phyloP scores from a whole-genome alignment of 2,113 vertebrate species.

The Cochlearius cochlearius region DNA sequence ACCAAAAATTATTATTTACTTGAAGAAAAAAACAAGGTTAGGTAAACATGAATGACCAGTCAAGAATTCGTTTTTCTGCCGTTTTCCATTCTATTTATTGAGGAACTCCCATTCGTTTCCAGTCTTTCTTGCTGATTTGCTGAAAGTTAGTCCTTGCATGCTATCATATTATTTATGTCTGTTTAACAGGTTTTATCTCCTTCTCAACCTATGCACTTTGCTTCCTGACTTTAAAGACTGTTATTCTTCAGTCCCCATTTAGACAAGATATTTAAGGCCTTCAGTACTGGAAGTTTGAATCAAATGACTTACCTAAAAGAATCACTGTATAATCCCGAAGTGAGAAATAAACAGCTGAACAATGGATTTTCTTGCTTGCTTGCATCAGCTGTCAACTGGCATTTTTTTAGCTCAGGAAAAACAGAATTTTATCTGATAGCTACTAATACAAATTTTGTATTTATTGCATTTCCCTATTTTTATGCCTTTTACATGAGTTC shows the following conservation, averaged over 20 bases:
- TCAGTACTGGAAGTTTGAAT: not conserved
- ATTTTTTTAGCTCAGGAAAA: not conserved
- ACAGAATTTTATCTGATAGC: not conserved
- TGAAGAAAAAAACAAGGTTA: not conserved
- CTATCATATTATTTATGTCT: not conserved
- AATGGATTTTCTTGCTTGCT: not conserved
- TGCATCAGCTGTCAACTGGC: not conserved
- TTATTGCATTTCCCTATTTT: constrained; percentile 23
- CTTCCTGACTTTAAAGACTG: not conserved
- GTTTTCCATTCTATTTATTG: not conserved
- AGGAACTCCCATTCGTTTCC: not conserved
- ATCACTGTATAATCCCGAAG: not conserved
- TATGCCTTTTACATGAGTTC: constrained; percentile 21
- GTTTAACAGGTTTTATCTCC: not conserved
- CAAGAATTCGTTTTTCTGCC: not conserved
- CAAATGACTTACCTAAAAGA: not conserved
- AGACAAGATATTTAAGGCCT: not conserved
- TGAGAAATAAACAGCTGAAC: not conserved
- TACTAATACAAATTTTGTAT: not conserved
- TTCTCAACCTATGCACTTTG: not conserved
- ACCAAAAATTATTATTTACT: not conserved
- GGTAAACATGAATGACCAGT: not conserved
- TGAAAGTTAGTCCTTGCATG: not conserved
- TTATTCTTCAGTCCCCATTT: not conserved
- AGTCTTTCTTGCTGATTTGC: not conserved